Percentiles rank a stretch among this genome's conserved stretches.
phyloP scores from a whole-genome alignment of 2,797 vertebrate genomes.

The Chaetophractus vellerosus region DNA sequence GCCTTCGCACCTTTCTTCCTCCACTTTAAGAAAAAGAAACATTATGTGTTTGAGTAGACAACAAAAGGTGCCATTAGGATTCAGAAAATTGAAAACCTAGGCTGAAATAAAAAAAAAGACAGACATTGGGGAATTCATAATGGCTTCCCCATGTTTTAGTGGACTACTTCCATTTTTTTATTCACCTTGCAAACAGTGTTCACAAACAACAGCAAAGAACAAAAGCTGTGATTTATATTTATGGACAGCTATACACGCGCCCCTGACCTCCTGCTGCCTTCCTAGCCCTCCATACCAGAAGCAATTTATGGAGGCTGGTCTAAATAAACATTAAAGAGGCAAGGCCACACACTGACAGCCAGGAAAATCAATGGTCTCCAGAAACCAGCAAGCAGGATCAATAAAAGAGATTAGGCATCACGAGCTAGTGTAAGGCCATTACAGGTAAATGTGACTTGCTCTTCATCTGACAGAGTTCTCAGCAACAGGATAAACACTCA shows the following conservation, averaged over 20 bases:
- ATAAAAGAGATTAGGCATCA: slow-evolving; percentile 92
- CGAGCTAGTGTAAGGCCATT: slow-evolving; percentile 87
- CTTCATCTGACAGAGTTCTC: slow-evolving; percentile 87
- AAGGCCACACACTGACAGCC: slow-evolving; percentile 91
- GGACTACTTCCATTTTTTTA: slow-evolving; percentile 86
- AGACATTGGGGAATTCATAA: slow-evolving; percentile 84
- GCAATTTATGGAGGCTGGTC: slow-evolving; percentile 92
- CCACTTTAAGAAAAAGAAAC: slow-evolving; percentile 82
- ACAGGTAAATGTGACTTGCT: slow-evolving; percentile 90
- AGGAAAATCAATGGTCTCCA: slow-evolving; percentile 92
- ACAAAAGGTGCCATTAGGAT: slow-evolving; percentile 80
- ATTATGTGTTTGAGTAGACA: slow-evolving; percentile 84
- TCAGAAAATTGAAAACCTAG: slow-evolving; percentile 88
- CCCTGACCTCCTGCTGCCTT: slow-evolving; percentile 88
- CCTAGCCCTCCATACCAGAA: slow-evolving; percentile 87
- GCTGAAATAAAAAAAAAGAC: slow-evolving; percentile 79
- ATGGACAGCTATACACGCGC: slow-evolving; percentile 90
- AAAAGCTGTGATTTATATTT: slow-evolving; percentile 92
- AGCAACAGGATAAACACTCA: slow-evolving; percentile 88
- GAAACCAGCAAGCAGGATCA: slow-evolving; percentile 91
- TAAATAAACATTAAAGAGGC: slow-evolving; percentile 93
- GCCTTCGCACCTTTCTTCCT: not conserved
- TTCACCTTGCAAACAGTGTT: slow-evolving; percentile 87
- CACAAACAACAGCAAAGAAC: slow-evolving; percentile 88
- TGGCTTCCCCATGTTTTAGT: slow-evolving; percentile 82